Evolutionary conservation across 2,797 vertebrate genomes (phyloP).

Genomic region (Sebastes melanostomus): DNA sequence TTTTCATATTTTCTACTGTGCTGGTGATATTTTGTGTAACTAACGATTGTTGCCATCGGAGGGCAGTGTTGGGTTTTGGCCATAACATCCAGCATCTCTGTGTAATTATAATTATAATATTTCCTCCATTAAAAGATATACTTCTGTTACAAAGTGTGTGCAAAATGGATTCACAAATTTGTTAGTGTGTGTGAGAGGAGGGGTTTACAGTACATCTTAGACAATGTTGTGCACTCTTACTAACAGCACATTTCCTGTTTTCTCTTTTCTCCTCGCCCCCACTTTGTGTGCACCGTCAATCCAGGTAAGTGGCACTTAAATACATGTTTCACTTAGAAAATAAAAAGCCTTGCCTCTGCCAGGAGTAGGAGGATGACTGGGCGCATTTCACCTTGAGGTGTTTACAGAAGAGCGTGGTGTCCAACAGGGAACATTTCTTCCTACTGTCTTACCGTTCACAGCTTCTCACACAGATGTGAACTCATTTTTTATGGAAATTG

Average conservation of each 20-base stretch:
- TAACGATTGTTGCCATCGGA: slow-evolving; percentile 30
- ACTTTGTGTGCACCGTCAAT: slow-evolving; percentile 26
- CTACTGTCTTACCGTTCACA: not conserved
- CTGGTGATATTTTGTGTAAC: slow-evolving; percentile 18
- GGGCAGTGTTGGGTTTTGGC: slow-evolving; percentile 65
- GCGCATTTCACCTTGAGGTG: slow-evolving; percentile 46
- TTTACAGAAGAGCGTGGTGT: slow-evolving; percentile 32
- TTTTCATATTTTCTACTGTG: not conserved
- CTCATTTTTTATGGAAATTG: slow-evolving; percentile 3
- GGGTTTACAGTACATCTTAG: not conserved
- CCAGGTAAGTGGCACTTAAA: slow-evolving; percentile 51
- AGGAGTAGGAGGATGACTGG: slow-evolving; percentile 46
- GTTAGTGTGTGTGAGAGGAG: not conserved
- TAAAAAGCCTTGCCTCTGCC: slow-evolving; percentile 18
- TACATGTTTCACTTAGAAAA: slow-evolving; percentile 35
- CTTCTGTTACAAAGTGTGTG: not conserved
- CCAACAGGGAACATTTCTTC: slow-evolving; percentile 25
- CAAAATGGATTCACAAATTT: not conserved
- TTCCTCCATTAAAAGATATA: not conserved
- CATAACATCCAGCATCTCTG: not conserved
- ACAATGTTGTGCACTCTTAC: not conserved
- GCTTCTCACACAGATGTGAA: slow-evolving; percentile 6
- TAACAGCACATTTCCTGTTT: not conserved
- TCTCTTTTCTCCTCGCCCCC: not conserved
- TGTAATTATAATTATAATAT: not conserved